phyloP scores from a whole-genome alignment of 2,797 vertebrate genomes.

The Chloroceryle amazona region DNA sequence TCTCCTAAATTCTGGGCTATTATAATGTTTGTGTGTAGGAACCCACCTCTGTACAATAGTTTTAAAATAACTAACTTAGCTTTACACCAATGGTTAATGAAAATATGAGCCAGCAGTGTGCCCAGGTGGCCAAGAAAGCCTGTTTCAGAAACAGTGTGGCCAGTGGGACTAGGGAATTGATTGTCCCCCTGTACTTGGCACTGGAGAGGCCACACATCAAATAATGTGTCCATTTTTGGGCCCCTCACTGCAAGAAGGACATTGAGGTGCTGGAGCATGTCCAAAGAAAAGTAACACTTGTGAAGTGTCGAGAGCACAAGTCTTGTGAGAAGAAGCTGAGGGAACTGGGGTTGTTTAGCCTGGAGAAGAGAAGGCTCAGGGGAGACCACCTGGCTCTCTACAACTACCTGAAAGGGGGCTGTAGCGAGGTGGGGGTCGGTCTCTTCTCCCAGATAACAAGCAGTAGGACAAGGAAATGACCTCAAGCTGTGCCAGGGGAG shows the following conservation, averaged over 20 bases:
- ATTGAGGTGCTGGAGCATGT: not conserved
- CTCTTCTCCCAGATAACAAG: not conserved
- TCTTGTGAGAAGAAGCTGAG: not conserved
- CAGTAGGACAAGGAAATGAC: not conserved
- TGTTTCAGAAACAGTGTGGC: too few relatives aligned
- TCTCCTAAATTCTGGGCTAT: not conserved
- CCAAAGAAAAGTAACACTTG: not conserved
- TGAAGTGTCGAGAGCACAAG: not conserved
- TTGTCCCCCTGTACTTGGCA: fast-evolving
- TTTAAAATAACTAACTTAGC: not conserved
- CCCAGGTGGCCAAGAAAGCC: not conserved
- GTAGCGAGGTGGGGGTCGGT: not conserved
- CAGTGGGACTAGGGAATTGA: not conserved
- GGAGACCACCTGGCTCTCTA: not conserved
- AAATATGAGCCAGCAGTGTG: not conserved
- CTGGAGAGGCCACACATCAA: not conserved
- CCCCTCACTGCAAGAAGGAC: not conserved
- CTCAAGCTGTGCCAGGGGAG: not conserved
- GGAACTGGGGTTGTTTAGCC: not conserved
- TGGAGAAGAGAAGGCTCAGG: not conserved
- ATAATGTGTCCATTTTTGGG: not conserved
- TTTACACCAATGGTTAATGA: not conserved
- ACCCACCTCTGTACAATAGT: not conserved
- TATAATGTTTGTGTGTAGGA: not conserved
- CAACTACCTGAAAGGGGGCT: not conserved